Evolutionary conservation across 2,113 vertebrate species (phyloP), one percentile per base, ranked within the genome.

Genomic region (Solenodon paradoxus): DNA sequence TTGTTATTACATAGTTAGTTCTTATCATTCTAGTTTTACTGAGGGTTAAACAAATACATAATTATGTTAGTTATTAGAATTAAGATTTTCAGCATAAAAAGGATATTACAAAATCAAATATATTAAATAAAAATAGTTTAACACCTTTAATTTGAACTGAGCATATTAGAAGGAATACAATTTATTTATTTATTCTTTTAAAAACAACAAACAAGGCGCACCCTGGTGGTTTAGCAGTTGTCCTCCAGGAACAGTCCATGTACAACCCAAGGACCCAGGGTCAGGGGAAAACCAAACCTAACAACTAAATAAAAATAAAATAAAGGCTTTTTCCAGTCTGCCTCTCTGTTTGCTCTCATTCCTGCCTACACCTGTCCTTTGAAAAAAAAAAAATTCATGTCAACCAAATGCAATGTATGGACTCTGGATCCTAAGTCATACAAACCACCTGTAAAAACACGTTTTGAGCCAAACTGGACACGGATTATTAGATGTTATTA

Each of bases 141-240:
- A 94, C 7, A 90, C 51, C 13, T 81, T 96, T 47, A 88, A 82
- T 82, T 95, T 90, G 53, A 82, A 82, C 9, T 63, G 42, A 55
- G 9, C 55, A 38, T 59, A 82, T n/a, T 57, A 26, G 32, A 49
- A 91, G 42, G 38, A 84, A 91, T 15, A 59, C 26, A 53, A 71
- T 59, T 74, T 63, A 16, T 51, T 85, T 61, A 53, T 71, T 32
- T 88, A 75, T n/a, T n/a, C n/a, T 63, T 30, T 63, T 24, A 63
- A 63, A 63, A 63, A 63, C 51, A 47, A 74, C n/a, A 80, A 59
- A 68, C 16, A 22, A 40, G n/a, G n/a, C n/a, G n/a, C n/a, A n/a
- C n/a, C n/a, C n/a, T n/a, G n/a, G n/a, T n/a, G n/a, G n/a, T n/a
- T n/a, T n/a, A n/a, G n/a, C n/a, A n/a, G n/a, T n/a, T n/a, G n/a